Evolutionary conservation across 2,888 invertebrate genomes (phyloP).

Genomic region (Agrochola circellaris): DNA sequence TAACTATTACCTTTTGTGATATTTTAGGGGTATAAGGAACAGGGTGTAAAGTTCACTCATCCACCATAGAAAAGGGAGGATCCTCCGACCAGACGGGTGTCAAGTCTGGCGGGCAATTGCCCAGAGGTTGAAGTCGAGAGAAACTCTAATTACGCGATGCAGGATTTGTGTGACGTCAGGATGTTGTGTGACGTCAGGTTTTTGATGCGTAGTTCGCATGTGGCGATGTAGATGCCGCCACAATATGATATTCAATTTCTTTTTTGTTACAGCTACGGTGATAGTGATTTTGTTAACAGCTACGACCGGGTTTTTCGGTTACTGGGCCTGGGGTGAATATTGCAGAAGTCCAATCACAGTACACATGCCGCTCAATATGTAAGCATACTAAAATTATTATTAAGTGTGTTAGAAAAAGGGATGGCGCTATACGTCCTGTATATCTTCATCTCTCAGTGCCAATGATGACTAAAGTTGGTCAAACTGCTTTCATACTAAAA

Average conservation of each 20-base stretch:
- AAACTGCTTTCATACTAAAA: background rate
- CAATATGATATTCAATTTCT: background rate
- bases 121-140: no score
- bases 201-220: no score
- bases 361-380: conserved; percentile 78
- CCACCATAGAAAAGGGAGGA: no score
- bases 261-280: conserved; percentile 76
- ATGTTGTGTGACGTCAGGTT: no score
- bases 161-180: no score
- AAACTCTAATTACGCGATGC: no score
- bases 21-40: no score
- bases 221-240: no score
- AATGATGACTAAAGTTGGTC: background rate
- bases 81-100: no score
- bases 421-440: background rate
- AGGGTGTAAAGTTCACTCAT: no score
- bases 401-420: background rate
- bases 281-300: conserved; percentile 70
- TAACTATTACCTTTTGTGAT: background rate
- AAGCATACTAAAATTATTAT: conserved; percentile 46
- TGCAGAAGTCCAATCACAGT: conserved; percentile 79
- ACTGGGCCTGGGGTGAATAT: conserved; percentile 82
- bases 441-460: background rate
- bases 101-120: no score
- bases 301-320: conserved; percentile 81